Conservation (phyloP, 1,140 invertebrate species). For the Megathymus violae region DNA sequence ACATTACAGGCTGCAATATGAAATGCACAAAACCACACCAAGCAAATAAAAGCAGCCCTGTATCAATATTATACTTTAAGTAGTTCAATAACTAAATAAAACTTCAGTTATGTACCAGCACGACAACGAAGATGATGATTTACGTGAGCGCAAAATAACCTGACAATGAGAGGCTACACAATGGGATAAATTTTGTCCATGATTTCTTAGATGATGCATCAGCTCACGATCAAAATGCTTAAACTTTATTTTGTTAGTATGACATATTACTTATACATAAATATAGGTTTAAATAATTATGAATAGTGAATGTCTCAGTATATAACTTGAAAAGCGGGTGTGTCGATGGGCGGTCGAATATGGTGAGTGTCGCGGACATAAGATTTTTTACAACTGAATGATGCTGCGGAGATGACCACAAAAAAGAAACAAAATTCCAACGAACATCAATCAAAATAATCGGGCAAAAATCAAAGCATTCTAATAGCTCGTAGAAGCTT, state of each 20-base stretch:
- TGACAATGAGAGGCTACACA: not conserved
- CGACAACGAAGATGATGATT: conserved; percentile 6
- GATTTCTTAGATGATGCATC: not conserved
- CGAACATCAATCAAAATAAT: conserved; percentile 66
- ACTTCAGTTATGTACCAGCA: conserved; percentile 6
- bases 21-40: conserved; percentile 16
- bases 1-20: not conserved
- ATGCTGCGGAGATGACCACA: conserved; percentile 34
- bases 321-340: conserved; percentile 23
- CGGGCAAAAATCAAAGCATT: conserved; percentile 70
- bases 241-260: conserved; percentile 7
- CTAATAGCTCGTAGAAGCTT: conserved; percentile 75
- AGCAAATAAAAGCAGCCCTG: conserved; percentile 29
- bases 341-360: conserved; percentile 12
- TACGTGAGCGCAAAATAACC: conserved; percentile 6
- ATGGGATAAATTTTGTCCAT: not conserved
- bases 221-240: not conserved
- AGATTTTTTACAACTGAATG: conserved; percentile 9
- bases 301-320: conserved; percentile 10
- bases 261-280: not conserved
- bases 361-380: conserved; percentile 1
- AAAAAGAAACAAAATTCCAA: conserved; percentile 55
- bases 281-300: conserved; percentile 10
- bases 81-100: conserved; percentile 21
- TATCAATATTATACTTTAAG: conserved; percentile 13